Evolutionary conservation across 2,797 vertebrate species (phyloP).

Genomic region (Rallus crepitans): DNA sequence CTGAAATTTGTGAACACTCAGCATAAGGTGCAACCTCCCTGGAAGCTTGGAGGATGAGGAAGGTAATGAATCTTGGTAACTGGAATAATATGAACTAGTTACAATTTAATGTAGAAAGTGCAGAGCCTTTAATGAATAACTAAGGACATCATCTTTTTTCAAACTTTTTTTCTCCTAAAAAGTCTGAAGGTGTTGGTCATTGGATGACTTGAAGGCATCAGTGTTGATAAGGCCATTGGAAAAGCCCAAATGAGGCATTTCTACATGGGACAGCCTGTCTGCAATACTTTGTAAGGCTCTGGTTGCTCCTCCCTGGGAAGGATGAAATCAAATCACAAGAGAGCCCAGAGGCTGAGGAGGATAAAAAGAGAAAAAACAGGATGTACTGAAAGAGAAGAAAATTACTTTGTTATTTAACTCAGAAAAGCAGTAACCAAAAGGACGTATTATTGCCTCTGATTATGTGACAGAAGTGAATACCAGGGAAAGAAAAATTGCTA

Average conservation of each 20-base stretch:
- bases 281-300: not conserved
- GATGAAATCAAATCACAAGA: not conserved
- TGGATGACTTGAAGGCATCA: not conserved
- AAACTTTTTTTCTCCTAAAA: not conserved
- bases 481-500: not conserved
- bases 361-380: not conserved
- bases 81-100: not conserved
- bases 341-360: not conserved
- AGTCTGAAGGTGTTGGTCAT: not conserved
- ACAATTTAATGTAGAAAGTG: not conserved
- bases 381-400: not conserved
- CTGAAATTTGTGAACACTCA: not conserved
- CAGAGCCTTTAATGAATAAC: not conserved
- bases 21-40: not conserved
- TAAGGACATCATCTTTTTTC: not conserved
- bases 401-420: not conserved
- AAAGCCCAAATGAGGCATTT: not conserved
- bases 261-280: not conserved
- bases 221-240: not conserved
- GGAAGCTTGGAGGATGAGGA: not conserved
- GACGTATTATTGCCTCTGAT: not conserved
- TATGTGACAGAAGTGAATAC: not conserved
- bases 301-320: rapidly evolving
- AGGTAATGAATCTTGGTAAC: not conserved
- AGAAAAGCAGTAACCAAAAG: not conserved